Conservation (phyloP, 2,797 vertebrate genomes). For the Lagorchestes hirsutus region DNA sequence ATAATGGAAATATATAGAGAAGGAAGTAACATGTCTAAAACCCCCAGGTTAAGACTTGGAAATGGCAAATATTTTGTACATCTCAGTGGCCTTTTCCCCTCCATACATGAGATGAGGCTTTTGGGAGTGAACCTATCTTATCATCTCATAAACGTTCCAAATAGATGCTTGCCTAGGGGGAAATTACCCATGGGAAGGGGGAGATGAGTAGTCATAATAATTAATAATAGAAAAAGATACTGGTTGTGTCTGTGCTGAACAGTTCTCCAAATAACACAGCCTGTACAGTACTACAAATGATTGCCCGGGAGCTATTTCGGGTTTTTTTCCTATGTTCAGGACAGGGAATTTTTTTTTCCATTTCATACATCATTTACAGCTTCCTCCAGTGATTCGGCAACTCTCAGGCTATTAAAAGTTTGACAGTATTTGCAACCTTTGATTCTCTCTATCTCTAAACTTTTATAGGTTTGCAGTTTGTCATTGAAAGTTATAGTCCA, state of each 20-base stretch:
- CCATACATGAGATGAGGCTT: constrained; percentile 25
- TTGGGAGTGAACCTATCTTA: neutral
- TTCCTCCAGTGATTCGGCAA: neutral
- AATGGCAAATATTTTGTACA: neutral
- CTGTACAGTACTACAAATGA: constrained; percentile 18
- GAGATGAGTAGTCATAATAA: constrained; percentile 8
- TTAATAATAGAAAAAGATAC: constrained; percentile 22
- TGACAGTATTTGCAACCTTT: neutral
- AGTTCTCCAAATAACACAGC: neutral
- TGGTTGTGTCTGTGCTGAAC: neutral
- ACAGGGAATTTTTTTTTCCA: constrained; percentile 1
- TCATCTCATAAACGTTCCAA: neutral
- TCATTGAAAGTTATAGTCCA: constrained; percentile 30
- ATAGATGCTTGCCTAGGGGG: neutral
- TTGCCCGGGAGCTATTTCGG: neutral
- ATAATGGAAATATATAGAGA: constrained; percentile 1
- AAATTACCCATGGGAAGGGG: neutral
- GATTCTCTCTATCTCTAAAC: neutral
- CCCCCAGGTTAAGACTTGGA: constrained; percentile 23
- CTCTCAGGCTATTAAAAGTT: neutral
- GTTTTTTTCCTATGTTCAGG: neutral
- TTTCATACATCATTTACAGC: constrained; percentile 41
- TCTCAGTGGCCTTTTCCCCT: constrained; percentile 22
- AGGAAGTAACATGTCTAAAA: neutral
- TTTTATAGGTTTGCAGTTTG: constrained; percentile 2